A percentile compares a stretch with the other conserved stretches of the same genome.
These are phyloP conservation scores for Neelides sp. DNA, from an alignment of 1,140 invertebrate genomes.

Conservation along the genomic window DNA sequence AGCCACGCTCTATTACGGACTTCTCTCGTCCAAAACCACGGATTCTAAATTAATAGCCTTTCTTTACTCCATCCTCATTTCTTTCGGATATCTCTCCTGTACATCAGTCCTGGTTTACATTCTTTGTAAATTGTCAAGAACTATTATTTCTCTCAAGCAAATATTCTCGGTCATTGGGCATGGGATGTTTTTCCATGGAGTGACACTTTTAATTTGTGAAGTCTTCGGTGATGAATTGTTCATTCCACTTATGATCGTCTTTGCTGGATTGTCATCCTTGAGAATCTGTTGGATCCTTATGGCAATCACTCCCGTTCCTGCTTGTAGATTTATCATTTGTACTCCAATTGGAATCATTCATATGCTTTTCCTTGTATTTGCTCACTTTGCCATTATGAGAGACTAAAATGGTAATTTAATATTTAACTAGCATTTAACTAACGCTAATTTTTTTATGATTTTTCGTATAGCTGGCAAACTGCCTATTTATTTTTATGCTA, in stretches of 20 bases:
- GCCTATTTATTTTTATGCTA: too few species aligned
- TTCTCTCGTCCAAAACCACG: slow-evolving; percentile 10
- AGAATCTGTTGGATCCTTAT: slow-evolving; percentile 38
- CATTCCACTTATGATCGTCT: slow-evolving; percentile 36
- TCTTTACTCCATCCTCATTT: slow-evolving; percentile 12
- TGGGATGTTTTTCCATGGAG: slow-evolving; percentile 39
- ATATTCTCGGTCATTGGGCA: slow-evolving; percentile 39
- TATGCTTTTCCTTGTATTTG: slow-evolving; percentile 38
- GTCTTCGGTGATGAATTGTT: slow-evolving; percentile 38
- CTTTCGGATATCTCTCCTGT: neutral
- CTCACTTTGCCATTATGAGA: slow-evolving; percentile 41
- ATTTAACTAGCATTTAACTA: neutral
- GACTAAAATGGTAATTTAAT: neutral
- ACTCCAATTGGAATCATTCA: slow-evolving; percentile 37
- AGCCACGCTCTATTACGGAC: slow-evolving; percentile 18
- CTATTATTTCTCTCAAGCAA: slow-evolving; percentile 33
- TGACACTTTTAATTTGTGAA: slow-evolving; percentile 36
- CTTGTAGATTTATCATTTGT: slow-evolving; percentile 38
- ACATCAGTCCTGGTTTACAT: neutral
- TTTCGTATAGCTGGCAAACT: too few species aligned
- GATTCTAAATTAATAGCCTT: slow-evolving; percentile 4
- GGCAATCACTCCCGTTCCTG: slow-evolving; percentile 37
- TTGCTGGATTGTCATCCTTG: slow-evolving; percentile 39
- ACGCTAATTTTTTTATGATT: too few species aligned
- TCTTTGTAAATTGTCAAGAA: neutral